Percentiles rank a stretch among this genome's conserved stretches.
These are phyloP conservation scores for Lordiphosa collinella DNA, from an alignment of 1,140 invertebrate species.

Conservation along the genomic window DNA sequence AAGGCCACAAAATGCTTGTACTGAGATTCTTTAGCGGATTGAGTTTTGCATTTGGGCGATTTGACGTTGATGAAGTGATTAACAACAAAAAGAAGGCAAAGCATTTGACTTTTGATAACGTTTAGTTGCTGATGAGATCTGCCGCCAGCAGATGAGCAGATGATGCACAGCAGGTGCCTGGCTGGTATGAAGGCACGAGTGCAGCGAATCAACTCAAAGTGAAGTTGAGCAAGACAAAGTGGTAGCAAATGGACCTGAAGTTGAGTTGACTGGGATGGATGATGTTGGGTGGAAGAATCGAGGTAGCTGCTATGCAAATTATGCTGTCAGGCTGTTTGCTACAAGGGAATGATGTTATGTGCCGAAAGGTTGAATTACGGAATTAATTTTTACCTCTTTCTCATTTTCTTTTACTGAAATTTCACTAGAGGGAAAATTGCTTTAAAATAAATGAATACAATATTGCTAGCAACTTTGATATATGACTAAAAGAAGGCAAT, in stretches of 20 bases:
- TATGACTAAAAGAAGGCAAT: too few relatives aligned
- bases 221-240: slow-evolving; percentile 8
- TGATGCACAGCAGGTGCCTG: slow-evolving; percentile 45
- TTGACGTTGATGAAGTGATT: slow-evolving; percentile 72
- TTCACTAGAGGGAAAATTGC: too few relatives aligned
- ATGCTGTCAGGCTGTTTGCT: slow-evolving; percentile 6
- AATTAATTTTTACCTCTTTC: background rate
- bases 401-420: too few relatives aligned
- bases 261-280: slow-evolving; percentile 1
- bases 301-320: slow-evolving; percentile 4
- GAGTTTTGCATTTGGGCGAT: slow-evolving; percentile 29
- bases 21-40: slow-evolving; percentile 21
- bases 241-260: slow-evolving; percentile 2
- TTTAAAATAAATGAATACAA: too few relatives aligned
- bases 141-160: slow-evolving; percentile 2
- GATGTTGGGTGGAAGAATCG: too few relatives aligned
- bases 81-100: slow-evolving; percentile 31
- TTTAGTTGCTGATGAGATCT: slow-evolving; percentile 54
- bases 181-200: slow-evolving; percentile 4
- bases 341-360: slow-evolving; percentile 3
- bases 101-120: slow-evolving; percentile 46
- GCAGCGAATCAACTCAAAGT: background rate
- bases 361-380: slow-evolving; percentile 4
- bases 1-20: slow-evolving; percentile 31
- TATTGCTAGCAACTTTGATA: too few relatives aligned